These are phyloP conservation scores for Melanerpes aurifrons DNA, from an alignment of 2,113 vertebrate species.

Conservation along the genomic window DNA sequence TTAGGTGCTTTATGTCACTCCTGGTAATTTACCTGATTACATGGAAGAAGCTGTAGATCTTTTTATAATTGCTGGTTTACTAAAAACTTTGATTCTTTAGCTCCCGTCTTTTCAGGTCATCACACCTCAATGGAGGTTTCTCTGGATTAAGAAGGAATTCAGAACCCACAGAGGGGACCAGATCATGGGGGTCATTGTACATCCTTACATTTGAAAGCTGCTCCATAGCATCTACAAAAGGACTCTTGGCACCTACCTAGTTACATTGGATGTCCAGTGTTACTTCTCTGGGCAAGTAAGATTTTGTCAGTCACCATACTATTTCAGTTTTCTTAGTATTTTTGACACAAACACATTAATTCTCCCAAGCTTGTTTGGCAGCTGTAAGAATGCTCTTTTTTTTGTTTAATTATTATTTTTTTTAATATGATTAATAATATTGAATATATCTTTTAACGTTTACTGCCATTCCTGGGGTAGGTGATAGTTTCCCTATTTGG, in stretches of 20 bases:
- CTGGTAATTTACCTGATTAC: constrained; percentile 48
- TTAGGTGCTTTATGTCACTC: constrained; percentile 13
- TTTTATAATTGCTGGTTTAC: constrained; percentile 58
- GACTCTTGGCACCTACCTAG: constrained; percentile 22
- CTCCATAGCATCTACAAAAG: not conserved
- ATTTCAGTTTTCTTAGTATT: constrained; percentile 46
- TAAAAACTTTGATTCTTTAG: constrained; percentile 56
- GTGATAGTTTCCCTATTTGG: not conserved
- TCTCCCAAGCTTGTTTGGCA: constrained; percentile 33
- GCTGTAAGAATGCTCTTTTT: not conserved
- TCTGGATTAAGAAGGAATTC: not conserved
- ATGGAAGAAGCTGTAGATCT: constrained; percentile 34
- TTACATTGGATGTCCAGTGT: constrained; percentile 28
- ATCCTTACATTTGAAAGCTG: not conserved
- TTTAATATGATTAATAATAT: constrained; percentile 50
- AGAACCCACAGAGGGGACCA: not conserved
- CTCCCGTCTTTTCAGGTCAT: constrained; percentile 32
- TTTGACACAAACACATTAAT: constrained; percentile 50
- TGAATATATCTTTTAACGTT: constrained; percentile 51
- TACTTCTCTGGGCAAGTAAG: constrained; percentile 45
- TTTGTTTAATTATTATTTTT: not conserved
- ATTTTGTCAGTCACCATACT: constrained; percentile 27
- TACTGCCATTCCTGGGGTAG: not conserved
- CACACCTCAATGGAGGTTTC: constrained; percentile 31
- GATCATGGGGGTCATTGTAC: not conserved